Evolutionary conservation across 2,797 vertebrate species (phyloP).

Genomic region (Australoheros facetus): DNA sequence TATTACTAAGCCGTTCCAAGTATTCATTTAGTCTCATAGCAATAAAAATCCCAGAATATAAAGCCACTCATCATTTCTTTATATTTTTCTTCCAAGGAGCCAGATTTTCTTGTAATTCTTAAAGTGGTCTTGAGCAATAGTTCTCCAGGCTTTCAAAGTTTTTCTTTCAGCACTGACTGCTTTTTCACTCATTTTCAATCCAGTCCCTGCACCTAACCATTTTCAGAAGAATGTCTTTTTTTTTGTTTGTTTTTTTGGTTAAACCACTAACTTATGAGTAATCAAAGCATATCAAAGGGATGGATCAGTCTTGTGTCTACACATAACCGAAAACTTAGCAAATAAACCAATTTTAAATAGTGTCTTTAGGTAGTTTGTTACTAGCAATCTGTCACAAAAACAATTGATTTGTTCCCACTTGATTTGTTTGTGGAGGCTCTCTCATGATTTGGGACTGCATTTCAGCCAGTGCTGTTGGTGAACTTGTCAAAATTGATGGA

Average conservation of each 20-base stretch:
- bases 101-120: not conserved
- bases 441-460: not conserved
- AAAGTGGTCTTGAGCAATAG: not conserved
- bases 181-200: not conserved
- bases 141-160: not conserved
- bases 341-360: too few relatives aligned
- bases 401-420: not conserved
- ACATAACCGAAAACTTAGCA: not conserved
- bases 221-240: not conserved
- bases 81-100: not conserved
- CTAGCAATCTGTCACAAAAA: not conserved
- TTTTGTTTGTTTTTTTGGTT: too few relatives aligned
- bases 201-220: not conserved
- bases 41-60: not conserved
- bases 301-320: not conserved
- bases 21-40: not conserved
- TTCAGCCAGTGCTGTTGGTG: not conserved
- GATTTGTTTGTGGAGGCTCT: not conserved
- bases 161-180: not conserved
- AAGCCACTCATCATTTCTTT: not conserved
- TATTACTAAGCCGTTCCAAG: not conserved
- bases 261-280: not conserved
- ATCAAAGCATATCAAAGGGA: not conserved
- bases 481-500: not conserved
- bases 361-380: not conserved